These are phyloP conservation scores for Drosophila parthenogenetica DNA, from an alignment of 2,888 invertebrate species.

Conservation along the genomic window DNA sequence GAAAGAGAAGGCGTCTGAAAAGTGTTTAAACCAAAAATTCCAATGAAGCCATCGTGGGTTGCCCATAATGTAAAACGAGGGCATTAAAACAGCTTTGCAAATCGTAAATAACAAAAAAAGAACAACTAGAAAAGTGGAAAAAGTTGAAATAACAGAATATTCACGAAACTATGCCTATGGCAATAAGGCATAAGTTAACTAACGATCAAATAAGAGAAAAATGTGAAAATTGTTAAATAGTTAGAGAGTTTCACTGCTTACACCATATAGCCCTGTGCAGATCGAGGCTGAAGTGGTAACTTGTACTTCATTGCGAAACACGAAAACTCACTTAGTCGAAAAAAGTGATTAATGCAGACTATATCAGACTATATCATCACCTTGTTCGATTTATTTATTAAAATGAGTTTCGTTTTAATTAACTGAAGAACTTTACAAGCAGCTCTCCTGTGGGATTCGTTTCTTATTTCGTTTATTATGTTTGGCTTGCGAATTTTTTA, in stretches of 20 bases:
- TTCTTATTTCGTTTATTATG: constrained; percentile 29
- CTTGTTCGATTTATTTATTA: constrained; percentile 24
- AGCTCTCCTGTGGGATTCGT: constrained; percentile 25
- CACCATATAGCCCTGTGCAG: neutral
- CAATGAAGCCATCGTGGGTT: constrained; percentile 55
- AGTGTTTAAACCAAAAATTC: constrained; percentile 53
- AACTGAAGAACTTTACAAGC: constrained; percentile 25
- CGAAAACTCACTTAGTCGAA: neutral
- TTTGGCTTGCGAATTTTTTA: constrained; percentile 61
- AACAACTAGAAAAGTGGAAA: neutral
- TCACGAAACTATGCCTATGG: constrained; percentile 3
- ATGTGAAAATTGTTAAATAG: neutral
- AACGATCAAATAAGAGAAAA: neutral
- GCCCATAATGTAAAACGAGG: constrained; percentile 41
- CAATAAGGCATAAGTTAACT: constrained; percentile 1
- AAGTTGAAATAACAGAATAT: constrained; percentile 2
- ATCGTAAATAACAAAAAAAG: neutral
- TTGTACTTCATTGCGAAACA: neutral
- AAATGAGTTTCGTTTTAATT: constrained; percentile 29
- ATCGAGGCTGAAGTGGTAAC: too few species aligned
- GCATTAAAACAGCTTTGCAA: constrained; percentile 15
- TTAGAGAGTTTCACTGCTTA: neutral
- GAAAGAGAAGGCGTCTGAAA: constrained; percentile 51
- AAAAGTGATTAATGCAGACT: neutral
- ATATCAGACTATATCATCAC: constrained; percentile 10